Base-by-base conservation (phyloP, 1,140 invertebrate species). In the Thaumetopoea pityocampa region DNA sequence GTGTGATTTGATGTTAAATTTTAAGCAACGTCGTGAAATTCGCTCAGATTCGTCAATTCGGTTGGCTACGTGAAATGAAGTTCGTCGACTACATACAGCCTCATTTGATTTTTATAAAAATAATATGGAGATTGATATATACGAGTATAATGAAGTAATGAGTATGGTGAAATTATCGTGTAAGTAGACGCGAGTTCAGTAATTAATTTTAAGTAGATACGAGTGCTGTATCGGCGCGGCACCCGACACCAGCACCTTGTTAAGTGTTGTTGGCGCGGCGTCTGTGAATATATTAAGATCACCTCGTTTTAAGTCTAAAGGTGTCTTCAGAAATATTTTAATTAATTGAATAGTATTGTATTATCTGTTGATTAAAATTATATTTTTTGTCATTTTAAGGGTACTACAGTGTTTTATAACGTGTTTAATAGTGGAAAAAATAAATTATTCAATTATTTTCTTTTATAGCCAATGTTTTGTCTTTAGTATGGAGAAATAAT, bases 341-440 rank as follows among this genome's bases (percentile, higher is more conserved):
- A 29, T 16, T 8, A 27, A 18, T 38, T 19, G 7, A 23, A 14
- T 33, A 33, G 15, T 38, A 20, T 29, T 29, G n/a, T 38, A 26
- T 38, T 30, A 22, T 46, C 14, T 29, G 20, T 46, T 18, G 22
- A 24, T 32, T 33, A 29, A 40, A 28, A 40, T 48, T 35, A 41
- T 64, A 37, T 48, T 30, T 56, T 58, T 55, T 56, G 51, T 72
- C 61, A 66, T 55, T 65, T 38, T 74, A 72, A 72, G 70, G 61
- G 60, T 73, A 76, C 62, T 73, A 73, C 61, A 64, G 61, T 68
- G 63, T 69, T 68, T 76, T 73, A 53, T 77, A 80, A 71, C 56
- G 63, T 71, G 62, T 72, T 67, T 66, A 71, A n/a, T n/a, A n/a
- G 58, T 76, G 55, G 68, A 71, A 67, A 66, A 37, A 53, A 50